Evolutionary conservation across 2,113 vertebrate genomes (phyloP).

Genomic region (Sterrhoptilus dennistouni): DNA sequence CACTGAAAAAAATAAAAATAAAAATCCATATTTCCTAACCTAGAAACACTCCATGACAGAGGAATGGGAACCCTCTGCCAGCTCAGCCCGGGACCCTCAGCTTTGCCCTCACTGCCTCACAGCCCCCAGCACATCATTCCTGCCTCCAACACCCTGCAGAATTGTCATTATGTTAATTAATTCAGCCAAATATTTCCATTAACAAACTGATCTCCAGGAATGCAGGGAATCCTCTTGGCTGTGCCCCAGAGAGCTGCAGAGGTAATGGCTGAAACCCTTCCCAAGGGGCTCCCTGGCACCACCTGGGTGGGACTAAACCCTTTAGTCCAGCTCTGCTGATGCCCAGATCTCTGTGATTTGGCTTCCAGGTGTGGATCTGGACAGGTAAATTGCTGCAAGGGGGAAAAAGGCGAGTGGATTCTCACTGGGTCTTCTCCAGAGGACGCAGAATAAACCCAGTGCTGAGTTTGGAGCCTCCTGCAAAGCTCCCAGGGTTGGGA

Average conservation of each 20-base stretch:
- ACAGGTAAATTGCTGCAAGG: not conserved
- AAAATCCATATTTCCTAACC: not conserved
- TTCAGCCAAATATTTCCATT: constrained; percentile 31
- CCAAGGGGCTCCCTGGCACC: not conserved
- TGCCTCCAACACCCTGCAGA: not conserved
- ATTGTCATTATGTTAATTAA: constrained; percentile 52
- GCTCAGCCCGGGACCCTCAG: not conserved
- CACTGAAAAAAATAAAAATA: not conserved
- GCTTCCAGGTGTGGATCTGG: not conserved
- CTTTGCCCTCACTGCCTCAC: not conserved
- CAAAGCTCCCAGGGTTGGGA: not conserved
- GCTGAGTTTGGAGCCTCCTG: not conserved
- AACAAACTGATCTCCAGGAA: constrained; percentile 23
- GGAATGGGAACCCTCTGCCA: not conserved
- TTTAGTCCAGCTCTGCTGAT: not conserved
- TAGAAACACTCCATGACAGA: not conserved
- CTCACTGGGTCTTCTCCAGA: not conserved
- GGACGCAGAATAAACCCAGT: not conserved
- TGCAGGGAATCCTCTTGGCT: not conserved
- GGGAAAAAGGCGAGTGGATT: not conserved
- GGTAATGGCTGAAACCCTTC: not conserved
- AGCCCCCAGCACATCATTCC: not conserved
- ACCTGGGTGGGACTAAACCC: not conserved
- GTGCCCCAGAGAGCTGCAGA: not conserved
- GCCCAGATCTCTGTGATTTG: not conserved